These are phyloP conservation scores for Amazona vittata DNA, from an alignment of 2,113 vertebrate genomes.

Conservation along the genomic window DNA sequence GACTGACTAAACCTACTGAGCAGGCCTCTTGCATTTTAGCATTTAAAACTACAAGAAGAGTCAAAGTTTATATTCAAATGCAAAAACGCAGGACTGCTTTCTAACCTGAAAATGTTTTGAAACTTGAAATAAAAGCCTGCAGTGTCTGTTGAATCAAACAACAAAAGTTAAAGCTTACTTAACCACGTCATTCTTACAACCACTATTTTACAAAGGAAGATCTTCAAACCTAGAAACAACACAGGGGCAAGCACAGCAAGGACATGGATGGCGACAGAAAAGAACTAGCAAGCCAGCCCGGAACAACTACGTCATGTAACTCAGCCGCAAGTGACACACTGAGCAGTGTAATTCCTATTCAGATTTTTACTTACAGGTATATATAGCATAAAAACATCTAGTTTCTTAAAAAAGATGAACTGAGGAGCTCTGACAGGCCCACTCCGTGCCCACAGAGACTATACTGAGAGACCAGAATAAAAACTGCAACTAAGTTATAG, in stretches of 20 bases:
- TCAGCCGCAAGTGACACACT: not conserved
- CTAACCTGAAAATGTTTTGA: not conserved
- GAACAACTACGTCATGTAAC: fast-evolving
- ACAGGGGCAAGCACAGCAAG: not conserved
- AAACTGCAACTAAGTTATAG: not conserved
- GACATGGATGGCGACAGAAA: not conserved
- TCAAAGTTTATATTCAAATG: not conserved
- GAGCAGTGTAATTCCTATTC: not conserved
- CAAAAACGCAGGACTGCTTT: not conserved
- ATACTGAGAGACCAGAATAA: not conserved
- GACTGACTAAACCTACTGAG: not conserved
- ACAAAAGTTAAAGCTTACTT: not conserved
- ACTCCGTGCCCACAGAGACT: not conserved
- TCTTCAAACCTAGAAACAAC: not conserved
- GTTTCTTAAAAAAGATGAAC: not conserved
- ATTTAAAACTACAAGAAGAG: not conserved
- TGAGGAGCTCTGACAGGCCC: not conserved
- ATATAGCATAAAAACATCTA: not conserved
- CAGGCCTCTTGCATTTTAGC: not conserved
- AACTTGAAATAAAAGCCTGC: not conserved
- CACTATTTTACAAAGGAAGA: not conserved
- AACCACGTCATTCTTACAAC: not conserved
- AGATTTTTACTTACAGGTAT: not conserved
- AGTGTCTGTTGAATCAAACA: not conserved
- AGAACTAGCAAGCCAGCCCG: not conserved